Conservation (phyloP, 2,797 vertebrate species). For the Denticeps clupeoides region DNA sequence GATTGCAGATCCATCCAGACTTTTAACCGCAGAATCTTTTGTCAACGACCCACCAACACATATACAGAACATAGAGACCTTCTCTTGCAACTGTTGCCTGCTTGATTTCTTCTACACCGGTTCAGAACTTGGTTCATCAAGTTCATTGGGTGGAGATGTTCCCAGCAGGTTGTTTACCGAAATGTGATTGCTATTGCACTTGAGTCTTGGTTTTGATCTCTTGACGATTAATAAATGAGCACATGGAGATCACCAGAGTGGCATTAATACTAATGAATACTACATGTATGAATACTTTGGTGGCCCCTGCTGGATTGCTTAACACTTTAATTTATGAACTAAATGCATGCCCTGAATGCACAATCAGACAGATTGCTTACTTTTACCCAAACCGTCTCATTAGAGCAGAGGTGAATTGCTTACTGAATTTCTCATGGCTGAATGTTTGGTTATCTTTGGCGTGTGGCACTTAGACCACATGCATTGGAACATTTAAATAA, state of each 20-base stretch:
- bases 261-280: conserved; percentile 11
- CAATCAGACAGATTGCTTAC: conserved; percentile 3
- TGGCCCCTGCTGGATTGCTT: conserved; percentile 14
- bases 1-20: conserved; percentile 46
- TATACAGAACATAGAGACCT: background rate
- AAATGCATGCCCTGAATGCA: conserved; percentile 17
- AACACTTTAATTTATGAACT: conserved; percentile 17
- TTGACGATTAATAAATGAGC: conserved; percentile 8
- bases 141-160: conserved; percentile 20
- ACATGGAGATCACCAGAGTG: conserved; percentile 3
- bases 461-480: too few species aligned
- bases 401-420: background rate
- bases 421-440: background rate
- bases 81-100: background rate
- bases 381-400: background rate
- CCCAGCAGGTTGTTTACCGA: conserved; percentile 19
- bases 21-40: conserved; percentile 2
- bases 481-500: too few species aligned
- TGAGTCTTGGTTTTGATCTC: conserved; percentile 18
- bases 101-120: too few species aligned
- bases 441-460: too few species aligned
- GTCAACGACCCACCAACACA: background rate
- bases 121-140: conserved; percentile 17
- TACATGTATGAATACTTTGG: conserved; percentile 21
- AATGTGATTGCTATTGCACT: conserved; percentile 17